Percentiles rank a stretch among this genome's conserved stretches.
phyloP scores from a whole-genome alignment of 2,797 vertebrate species.

The Tapirus indicus region DNA sequence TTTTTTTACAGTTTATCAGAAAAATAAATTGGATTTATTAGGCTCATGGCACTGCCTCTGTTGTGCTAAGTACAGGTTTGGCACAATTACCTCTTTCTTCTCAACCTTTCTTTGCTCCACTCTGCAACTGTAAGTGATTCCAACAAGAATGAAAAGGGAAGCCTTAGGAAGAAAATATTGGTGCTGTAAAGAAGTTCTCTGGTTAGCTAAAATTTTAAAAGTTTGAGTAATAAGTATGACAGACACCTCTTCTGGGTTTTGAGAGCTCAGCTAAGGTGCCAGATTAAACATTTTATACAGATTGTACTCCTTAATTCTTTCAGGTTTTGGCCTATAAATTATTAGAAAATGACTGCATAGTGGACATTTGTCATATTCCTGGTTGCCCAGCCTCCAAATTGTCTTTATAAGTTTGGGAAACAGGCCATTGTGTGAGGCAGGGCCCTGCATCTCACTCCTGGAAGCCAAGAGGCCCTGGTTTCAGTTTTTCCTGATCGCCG shows the following conservation, averaged over 20 bases:
- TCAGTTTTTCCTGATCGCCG: not conserved
- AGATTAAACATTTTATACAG: not conserved
- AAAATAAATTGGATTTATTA: not conserved
- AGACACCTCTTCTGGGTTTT: not conserved
- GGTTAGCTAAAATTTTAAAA: not conserved
- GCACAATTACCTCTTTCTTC: not conserved
- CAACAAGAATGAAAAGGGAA: not conserved
- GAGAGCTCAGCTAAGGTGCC: not conserved
- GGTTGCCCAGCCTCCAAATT: not conserved
- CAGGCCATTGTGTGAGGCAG: not conserved
- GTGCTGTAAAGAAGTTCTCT: not conserved
- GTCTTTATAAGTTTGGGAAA: not conserved
- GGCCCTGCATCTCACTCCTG: not conserved
- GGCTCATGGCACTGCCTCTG: not conserved
- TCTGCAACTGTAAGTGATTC: not conserved
- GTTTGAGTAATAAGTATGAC: not conserved
- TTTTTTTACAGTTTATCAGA: constrained; percentile 15
- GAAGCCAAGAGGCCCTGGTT: not conserved
- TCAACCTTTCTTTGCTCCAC: not conserved
- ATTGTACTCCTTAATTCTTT: constrained; percentile 5
- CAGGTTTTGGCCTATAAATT: not conserved
- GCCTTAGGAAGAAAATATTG: not conserved
- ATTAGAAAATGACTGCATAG: not conserved
- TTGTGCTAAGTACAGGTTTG: not conserved
- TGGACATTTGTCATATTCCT: not conserved